Percentiles rank a stretch among this genome's conserved stretches.
phyloP scores from a whole-genome alignment of 2,797 vertebrate genomes.

The Danio choprae region DNA sequence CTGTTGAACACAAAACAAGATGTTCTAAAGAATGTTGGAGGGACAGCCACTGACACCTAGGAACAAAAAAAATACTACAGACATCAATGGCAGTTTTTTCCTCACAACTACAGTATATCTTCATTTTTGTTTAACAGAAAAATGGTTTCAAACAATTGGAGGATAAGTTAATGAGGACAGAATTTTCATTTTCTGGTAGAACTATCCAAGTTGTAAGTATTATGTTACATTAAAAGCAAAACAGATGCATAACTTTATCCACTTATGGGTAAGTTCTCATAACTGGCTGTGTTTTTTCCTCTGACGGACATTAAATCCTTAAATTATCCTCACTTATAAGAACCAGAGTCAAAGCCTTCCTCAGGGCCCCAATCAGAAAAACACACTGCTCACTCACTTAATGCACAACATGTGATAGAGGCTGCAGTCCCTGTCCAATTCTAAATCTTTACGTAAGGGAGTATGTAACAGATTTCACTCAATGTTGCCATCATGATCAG shows the following conservation, averaged over 20 bases:
- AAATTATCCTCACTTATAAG: slow-evolving; percentile 63
- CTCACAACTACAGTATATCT: too few species aligned
- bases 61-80: too few species aligned
- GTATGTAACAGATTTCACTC: slow-evolving; percentile 2
- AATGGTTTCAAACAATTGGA: too few species aligned
- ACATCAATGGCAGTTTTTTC: too few species aligned
- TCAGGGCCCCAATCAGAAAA: slow-evolving; percentile 22
- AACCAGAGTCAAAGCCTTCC: slow-evolving; percentile 24
- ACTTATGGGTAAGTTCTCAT: slow-evolving; percentile 14
- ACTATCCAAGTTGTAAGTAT: too few species aligned
- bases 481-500: slow-evolving; percentile 5
- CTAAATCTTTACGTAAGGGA: not conserved
- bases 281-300: slow-evolving; percentile 49
- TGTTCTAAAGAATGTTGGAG: too few species aligned
- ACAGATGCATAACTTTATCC: not conserved
- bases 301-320: slow-evolving; percentile 61
- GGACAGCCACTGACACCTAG: too few species aligned
- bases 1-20: too few species aligned
- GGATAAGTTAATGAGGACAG: too few species aligned
- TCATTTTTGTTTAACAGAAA: too few species aligned
- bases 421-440: slow-evolving; percentile 16
- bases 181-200: too few species aligned
- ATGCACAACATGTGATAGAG: slow-evolving; percentile 33
- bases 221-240: not conserved
- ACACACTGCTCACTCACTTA: slow-evolving; percentile 22